Percentiles rank a stretch among this genome's conserved stretches.
Conservation (phyloP, 2,797 vertebrate species). For the Xiphorhynchus erythropygius region DNA sequence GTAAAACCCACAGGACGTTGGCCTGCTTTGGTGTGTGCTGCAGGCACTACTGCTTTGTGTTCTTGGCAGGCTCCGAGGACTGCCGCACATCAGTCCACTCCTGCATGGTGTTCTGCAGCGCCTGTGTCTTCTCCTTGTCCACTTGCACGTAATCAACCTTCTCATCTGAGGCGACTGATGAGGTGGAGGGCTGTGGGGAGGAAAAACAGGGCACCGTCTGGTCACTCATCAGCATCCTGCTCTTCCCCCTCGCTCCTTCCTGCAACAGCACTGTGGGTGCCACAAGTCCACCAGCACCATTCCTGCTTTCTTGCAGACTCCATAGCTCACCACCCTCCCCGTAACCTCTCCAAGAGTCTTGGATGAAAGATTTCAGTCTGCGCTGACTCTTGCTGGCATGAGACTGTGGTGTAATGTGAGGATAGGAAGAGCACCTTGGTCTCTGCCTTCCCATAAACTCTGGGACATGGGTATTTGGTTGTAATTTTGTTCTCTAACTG, state of each 20-base stretch:
- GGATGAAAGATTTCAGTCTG: background rate
- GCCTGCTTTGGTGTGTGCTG: background rate
- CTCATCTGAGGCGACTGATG: slow-evolving; percentile 92
- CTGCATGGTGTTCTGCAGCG: slow-evolving; percentile 97
- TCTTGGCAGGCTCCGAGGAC: slow-evolving; percentile 91
- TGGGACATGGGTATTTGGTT: background rate
- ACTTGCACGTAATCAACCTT: slow-evolving; percentile 99
- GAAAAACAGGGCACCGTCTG: background rate
- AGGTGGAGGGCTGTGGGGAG: slow-evolving; percentile 89
- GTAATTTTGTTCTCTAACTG: background rate
- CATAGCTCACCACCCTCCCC: background rate
- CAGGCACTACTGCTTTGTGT: slow-evolving; percentile 77
- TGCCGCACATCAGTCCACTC: slow-evolving; percentile 98
- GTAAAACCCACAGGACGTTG: background rate
- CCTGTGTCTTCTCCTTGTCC: slow-evolving; percentile 97
- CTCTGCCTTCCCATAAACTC: background rate
- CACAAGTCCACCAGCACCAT: background rate
- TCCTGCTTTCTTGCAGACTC: background rate
- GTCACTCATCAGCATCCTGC: background rate
- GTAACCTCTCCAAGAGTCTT: background rate
- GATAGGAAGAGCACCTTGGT: background rate
- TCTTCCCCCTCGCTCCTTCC: background rate
- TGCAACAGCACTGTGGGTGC: accelerated
- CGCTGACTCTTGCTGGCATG: background rate
- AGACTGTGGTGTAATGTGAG: background rate